Percentiles rank a stretch among this genome's conserved stretches.
phyloP scores from a whole-genome alignment of 2,797 vertebrate species.

The Phaenicophaeus curvirostris region DNA sequence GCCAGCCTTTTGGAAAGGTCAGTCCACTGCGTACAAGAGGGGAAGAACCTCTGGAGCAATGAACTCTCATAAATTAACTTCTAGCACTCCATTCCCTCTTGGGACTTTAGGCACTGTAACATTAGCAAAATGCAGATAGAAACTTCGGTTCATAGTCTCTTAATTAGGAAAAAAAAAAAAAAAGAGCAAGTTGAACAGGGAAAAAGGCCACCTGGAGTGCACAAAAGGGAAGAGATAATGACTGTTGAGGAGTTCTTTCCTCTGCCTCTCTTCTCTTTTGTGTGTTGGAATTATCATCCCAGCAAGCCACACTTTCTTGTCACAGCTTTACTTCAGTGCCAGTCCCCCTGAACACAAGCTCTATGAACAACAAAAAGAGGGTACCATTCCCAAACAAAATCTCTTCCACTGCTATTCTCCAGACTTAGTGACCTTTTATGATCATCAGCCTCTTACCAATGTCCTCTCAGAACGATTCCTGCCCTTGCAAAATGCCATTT shows the following conservation, averaged over 20 bases:
- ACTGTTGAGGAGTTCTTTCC: not conserved
- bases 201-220: accelerated
- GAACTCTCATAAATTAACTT: slow-evolving; percentile 11
- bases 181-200: not conserved
- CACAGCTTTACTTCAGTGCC: not conserved
- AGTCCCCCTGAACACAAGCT: not conserved
- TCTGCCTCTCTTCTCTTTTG: not conserved
- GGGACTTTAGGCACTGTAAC: not conserved
- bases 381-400: not conserved
- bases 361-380: not conserved
- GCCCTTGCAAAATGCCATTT: not conserved
- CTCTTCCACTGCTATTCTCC: not conserved
- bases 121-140: not conserved
- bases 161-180: not conserved
- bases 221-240: not conserved
- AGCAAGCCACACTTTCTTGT: not conserved
- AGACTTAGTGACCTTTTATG: not conserved
- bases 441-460: not conserved
- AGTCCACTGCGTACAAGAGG: not conserved
- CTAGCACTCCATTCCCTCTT: not conserved
- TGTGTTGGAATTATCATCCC: not conserved
- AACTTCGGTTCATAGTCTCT: not conserved
- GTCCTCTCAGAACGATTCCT: not conserved
- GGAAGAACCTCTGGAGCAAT: not conserved
- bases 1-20: not conserved